A percentile compares a stretch with the other conserved stretches of the same genome.
phyloP scores from a whole-genome alignment of 2,888 invertebrate genomes.

The Liposcelis brunnea region DNA sequence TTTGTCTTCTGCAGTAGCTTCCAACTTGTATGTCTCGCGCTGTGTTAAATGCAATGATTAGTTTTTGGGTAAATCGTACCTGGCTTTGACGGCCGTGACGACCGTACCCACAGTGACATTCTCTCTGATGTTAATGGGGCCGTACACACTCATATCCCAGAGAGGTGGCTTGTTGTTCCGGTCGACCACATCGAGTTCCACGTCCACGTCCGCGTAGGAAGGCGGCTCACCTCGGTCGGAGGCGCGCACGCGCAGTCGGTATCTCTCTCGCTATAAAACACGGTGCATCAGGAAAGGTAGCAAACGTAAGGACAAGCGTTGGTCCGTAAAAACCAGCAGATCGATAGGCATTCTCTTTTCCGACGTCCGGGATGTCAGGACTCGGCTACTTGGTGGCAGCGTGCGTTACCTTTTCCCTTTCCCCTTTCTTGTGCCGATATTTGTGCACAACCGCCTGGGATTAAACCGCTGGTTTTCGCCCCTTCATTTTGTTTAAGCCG shows the following conservation, averaged over 20 bases:
- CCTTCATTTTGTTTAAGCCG: too few species aligned
- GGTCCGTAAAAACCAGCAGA: slow-evolving; percentile 13
- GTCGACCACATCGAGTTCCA: slow-evolving; percentile 96
- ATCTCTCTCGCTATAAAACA: slow-evolving; percentile 87
- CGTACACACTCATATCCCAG: slow-evolving; percentile 90
- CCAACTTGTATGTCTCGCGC: slow-evolving; percentile 96
- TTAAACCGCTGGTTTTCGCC: too few species aligned
- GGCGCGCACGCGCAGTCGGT: slow-evolving; percentile 90
- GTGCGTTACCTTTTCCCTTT: too few species aligned
- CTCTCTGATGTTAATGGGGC: slow-evolving; percentile 96
- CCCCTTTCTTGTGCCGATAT: too few species aligned
- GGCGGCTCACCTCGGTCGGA: slow-evolving; percentile 87
- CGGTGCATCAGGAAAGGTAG: slow-evolving; percentile 35
- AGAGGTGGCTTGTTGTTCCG: slow-evolving; percentile 96
- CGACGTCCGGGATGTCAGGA: slow-evolving; percentile 13
- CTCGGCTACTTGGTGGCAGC: slow-evolving; percentile 21
- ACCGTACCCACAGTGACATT: slow-evolving; percentile 98
- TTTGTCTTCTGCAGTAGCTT: slow-evolving; percentile 96
- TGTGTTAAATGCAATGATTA: slow-evolving; percentile 23
- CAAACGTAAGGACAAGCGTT: background rate
- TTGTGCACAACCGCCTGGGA: too few species aligned
- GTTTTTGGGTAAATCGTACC: slow-evolving; percentile 28
- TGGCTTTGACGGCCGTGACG: slow-evolving; percentile 96
- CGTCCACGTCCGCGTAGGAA: slow-evolving; percentile 89
- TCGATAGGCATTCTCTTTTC: slow-evolving; percentile 13